A percentile compares a stretch with the other conserved stretches of the same genome.
These are phyloP conservation scores for Thamnophis sirtalis DNA, from an alignment of 2,113 vertebrate species.

Conservation along the genomic window DNA sequence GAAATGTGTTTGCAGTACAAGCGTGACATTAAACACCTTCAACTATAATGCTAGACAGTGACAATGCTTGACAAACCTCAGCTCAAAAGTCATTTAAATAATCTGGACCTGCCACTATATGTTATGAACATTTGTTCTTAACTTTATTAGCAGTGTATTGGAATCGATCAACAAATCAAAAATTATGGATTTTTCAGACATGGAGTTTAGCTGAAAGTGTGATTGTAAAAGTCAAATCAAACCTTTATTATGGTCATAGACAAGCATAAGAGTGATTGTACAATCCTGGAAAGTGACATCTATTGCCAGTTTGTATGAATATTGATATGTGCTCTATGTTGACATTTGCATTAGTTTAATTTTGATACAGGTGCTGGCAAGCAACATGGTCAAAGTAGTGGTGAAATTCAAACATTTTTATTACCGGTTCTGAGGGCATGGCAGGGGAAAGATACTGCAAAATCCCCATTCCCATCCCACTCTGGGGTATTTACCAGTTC, in stretches of 20 bases:
- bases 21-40: slow-evolving; percentile 8
- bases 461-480: too few relatives aligned
- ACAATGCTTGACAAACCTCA: slow-evolving; percentile 30
- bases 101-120: background rate
- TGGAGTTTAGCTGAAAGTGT: background rate
- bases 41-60: slow-evolving; percentile 14
- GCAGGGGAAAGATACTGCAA: too few relatives aligned
- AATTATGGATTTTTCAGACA: background rate
- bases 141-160: background rate
- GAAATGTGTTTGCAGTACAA: background rate
- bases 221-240: background rate
- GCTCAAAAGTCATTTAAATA: slow-evolving; percentile 13
- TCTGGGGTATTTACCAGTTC: too few relatives aligned
- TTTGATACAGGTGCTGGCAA: background rate
- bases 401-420: too few relatives aligned
- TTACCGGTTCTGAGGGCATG: too few relatives aligned
- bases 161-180: background rate
- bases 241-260: background rate
- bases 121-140: background rate
- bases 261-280: background rate
- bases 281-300: background rate
- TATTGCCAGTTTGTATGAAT: background rate
- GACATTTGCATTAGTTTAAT: background rate
- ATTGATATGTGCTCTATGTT: background rate
- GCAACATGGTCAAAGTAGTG: background rate